phyloP scores from a whole-genome alignment of 2,113 vertebrate genomes.

The Indicator indicator region DNA sequence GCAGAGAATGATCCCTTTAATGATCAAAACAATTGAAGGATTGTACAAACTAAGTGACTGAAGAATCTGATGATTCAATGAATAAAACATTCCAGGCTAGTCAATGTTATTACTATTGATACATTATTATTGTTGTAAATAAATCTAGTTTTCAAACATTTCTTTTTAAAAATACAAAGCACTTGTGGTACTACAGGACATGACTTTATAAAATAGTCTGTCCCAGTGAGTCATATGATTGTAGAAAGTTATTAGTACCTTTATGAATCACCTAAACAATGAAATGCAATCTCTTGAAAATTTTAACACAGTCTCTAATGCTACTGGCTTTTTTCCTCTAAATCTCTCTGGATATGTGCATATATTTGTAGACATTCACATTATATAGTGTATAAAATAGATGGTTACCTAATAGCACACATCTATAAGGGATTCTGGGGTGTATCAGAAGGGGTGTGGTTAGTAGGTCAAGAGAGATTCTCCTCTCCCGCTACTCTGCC shows the following conservation, averaged over 20 bases:
- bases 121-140: too few species aligned
- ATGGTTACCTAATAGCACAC: not conserved
- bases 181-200: not conserved
- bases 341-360: not conserved
- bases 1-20: not conserved
- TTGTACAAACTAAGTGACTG: not conserved
- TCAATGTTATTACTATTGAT: not conserved
- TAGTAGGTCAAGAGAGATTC: too few species aligned
- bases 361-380: not conserved
- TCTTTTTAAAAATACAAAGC: not conserved
- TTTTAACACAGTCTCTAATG: not conserved
- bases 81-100: not conserved
- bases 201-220: not conserved
- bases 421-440: not conserved
- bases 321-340: not conserved
- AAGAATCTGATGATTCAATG: not conserved
- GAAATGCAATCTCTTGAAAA: not conserved
- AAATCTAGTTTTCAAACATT: too few species aligned
- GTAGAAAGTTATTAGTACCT: not conserved
- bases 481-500: too few species aligned
- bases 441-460: too few species aligned
- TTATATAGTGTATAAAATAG: not conserved
- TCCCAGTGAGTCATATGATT: not conserved
- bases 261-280: not conserved
- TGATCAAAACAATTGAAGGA: not conserved